Evolutionary conservation across 1,140 invertebrate genomes (phyloP).

Genomic region (Drosophila mayri): DNA sequence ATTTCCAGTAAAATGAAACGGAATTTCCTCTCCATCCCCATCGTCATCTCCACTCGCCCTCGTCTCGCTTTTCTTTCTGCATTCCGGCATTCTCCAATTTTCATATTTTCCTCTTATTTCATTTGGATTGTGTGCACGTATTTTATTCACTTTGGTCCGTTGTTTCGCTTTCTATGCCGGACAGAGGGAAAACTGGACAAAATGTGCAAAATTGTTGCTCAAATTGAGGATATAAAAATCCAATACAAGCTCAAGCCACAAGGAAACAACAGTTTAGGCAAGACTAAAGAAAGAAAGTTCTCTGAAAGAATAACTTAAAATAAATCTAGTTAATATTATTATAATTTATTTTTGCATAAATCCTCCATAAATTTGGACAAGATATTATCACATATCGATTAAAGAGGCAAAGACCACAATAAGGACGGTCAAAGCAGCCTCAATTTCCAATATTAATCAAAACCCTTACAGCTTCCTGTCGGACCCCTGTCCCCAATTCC

Average conservation of each 20-base stretch:
- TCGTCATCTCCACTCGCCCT: neutral
- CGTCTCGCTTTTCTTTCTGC: conserved; percentile 20
- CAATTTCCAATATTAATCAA: conserved; percentile 78
- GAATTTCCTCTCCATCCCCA: conserved; percentile 32
- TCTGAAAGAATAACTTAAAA: neutral
- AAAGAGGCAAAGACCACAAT: conserved; percentile 24
- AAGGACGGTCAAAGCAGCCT: conserved; percentile 34
- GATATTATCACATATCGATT: conserved; percentile 50
- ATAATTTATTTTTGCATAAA: conserved; percentile 24
- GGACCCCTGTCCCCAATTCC: conserved; percentile 46
- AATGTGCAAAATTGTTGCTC: conserved; percentile 63
- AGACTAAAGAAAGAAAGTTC: neutral
- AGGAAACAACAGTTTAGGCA: neutral
- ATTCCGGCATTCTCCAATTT: conserved; percentile 61
- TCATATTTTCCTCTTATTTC: conserved; percentile 67
- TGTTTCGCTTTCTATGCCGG: conserved; percentile 34
- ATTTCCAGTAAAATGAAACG: conserved; percentile 60
- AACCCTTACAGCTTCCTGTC: conserved; percentile 69
- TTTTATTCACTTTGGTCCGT: conserved; percentile 50
- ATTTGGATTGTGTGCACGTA: conserved; percentile 66
- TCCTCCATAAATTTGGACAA: conserved; percentile 7
- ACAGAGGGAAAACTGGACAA: conserved; percentile 42
- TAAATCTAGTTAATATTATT: neutral
- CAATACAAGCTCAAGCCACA: neutral
- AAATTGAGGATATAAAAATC: conserved; percentile 23